phyloP scores from a whole-genome alignment of 1,140 invertebrate species.

The Cataglyphis hispanica region DNA sequence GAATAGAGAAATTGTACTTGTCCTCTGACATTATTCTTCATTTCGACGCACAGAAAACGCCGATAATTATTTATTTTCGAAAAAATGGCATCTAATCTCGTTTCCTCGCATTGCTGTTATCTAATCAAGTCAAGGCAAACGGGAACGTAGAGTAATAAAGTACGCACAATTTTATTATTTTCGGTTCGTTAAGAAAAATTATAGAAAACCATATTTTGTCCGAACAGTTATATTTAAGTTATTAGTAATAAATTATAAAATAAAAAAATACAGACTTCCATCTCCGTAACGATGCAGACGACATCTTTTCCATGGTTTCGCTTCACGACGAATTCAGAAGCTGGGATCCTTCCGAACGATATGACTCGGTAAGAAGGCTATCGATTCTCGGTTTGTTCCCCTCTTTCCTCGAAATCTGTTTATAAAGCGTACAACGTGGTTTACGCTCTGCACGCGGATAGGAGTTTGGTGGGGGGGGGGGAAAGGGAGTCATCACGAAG shows the following conservation, averaged over 20 bases:
- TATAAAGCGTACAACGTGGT: constrained; percentile 72
- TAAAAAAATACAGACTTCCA: background rate
- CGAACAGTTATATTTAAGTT: constrained; percentile 2
- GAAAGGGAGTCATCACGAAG: constrained; percentile 23
- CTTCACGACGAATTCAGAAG: background rate
- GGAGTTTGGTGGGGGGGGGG: constrained; percentile 50
- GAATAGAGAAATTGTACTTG: background rate
- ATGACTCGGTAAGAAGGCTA: constrained; percentile 40
- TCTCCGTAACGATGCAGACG: background rate
- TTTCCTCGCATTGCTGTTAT: background rate
- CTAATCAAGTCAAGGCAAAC: background rate
- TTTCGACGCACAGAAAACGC: background rate
- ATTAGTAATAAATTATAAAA: background rate
- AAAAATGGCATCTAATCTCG: background rate
- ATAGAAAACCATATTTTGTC: too few relatives aligned
- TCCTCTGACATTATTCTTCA: background rate
- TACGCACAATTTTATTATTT: too few relatives aligned
- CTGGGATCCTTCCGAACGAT: constrained; percentile 23
- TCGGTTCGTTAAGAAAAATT: too few relatives aligned
- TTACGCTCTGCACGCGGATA: constrained; percentile 68
- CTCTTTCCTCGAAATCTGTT: constrained; percentile 78
- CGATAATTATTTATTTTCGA: too few relatives aligned
- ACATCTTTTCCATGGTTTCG: background rate
- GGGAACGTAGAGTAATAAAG: too few relatives aligned
- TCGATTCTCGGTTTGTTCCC: constrained; percentile 59